Conservation (phyloP, 1,140 invertebrate genomes). For the Dinoponera quadriceps region DNA sequence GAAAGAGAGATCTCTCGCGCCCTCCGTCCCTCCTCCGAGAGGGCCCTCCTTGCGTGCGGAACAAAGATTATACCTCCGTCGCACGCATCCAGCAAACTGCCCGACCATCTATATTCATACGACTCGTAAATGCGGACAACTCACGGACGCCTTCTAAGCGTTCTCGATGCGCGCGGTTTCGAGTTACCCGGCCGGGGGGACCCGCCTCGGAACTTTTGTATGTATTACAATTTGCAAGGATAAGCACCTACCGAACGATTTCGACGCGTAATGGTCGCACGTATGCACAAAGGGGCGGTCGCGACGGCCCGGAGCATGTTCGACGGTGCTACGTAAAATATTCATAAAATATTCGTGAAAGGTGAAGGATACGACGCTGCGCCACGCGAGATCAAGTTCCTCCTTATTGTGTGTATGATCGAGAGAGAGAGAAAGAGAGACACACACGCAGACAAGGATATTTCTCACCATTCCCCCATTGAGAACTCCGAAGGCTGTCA, state of each 20-base stretch:
- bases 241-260: constrained; percentile 68
- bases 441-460: neutral
- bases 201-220: constrained; percentile 67
- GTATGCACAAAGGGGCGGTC: constrained; percentile 47
- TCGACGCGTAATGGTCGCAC: constrained; percentile 61
- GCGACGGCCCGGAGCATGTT: constrained; percentile 32
- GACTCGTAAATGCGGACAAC: constrained; percentile 70
- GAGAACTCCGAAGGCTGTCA: neutral
- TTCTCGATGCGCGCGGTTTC: constrained; percentile 65
- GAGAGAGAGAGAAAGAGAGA: too few species aligned
- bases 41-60: constrained; percentile 62
- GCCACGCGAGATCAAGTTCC: constrained; percentile 37
- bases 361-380: constrained; percentile 23
- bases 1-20: constrained; percentile 12
- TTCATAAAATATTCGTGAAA: constrained; percentile 30
- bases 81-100: constrained; percentile 63
- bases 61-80: constrained; percentile 72
- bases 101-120: constrained; percentile 69
- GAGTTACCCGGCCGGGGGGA: constrained; percentile 51
- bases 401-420: neutral
- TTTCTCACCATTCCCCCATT: neutral
- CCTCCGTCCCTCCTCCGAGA: constrained; percentile 27
- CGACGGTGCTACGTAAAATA: constrained; percentile 30
- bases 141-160: constrained; percentile 70
- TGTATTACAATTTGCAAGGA: constrained; percentile 60